Evolutionary conservation across 2,113 vertebrate genomes (phyloP).

Genomic region (Zapornia atra): DNA sequence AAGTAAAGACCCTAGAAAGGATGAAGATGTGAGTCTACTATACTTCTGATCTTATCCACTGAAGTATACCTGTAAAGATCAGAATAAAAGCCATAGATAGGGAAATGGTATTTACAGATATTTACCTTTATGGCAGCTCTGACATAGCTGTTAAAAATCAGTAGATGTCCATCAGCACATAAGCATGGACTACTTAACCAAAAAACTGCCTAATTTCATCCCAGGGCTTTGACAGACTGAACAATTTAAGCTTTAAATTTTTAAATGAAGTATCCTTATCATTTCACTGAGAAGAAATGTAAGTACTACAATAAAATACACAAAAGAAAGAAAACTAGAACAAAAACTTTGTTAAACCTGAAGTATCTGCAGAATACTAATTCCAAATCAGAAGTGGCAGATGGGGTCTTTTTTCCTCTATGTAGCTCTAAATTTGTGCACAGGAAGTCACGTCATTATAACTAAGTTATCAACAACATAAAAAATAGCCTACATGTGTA

Average conservation of each 20-base stretch:
- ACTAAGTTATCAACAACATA: not conserved
- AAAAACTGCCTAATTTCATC: not conserved
- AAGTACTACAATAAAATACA: not conserved
- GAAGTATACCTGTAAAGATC: not conserved
- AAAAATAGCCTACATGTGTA: not conserved
- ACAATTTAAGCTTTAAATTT: not conserved
- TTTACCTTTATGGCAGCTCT: not conserved
- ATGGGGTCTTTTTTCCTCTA: slow-evolving; percentile 50
- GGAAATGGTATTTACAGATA: not conserved
- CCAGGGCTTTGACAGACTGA: not conserved
- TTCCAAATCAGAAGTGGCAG: slow-evolving; percentile 16
- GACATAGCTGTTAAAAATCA: not conserved
- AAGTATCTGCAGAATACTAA: not conserved
- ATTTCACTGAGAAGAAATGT: not conserved
- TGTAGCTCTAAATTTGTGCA: not conserved
- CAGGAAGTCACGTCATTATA: not conserved
- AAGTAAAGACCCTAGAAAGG: not conserved
- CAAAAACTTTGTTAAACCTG: not conserved
- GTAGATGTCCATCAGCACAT: accelerated
- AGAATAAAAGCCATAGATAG: not conserved
- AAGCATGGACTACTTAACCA: not conserved
- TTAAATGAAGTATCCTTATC: not conserved
- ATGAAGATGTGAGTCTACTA: not conserved
- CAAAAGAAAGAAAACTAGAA: not conserved
- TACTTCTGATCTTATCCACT: not conserved